These are phyloP conservation scores for Pyralis farinalis DNA, from an alignment of 2,888 invertebrate species.

Conservation along the genomic window DNA sequence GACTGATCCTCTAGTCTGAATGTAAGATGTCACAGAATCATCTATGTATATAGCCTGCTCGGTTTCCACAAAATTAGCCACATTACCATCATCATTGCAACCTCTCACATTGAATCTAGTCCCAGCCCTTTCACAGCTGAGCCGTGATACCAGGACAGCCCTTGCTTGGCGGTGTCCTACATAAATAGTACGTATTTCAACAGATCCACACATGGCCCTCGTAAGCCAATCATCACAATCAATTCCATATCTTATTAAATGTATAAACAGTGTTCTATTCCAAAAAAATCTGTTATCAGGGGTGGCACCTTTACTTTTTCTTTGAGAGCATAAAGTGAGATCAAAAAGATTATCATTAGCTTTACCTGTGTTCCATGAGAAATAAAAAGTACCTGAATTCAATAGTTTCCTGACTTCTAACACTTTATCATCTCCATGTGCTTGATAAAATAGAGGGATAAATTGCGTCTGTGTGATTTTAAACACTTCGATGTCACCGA, in stretches of 20 bases:
- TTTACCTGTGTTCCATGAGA: slow-evolving; percentile 88
- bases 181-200: slow-evolving; percentile 99
- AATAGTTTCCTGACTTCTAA: slow-evolving; percentile 90
- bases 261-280: slow-evolving; percentile 98
- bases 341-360: slow-evolving; percentile 84
- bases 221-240: slow-evolving; percentile 95
- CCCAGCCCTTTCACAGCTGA: slow-evolving; percentile 98
- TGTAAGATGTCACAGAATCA: slow-evolving; percentile 92
- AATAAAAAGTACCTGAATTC: slow-evolving; percentile 99
- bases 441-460: slow-evolving; percentile 90
- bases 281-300: slow-evolving; percentile 99
- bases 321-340: slow-evolving; percentile 96
- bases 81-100: slow-evolving; percentile 99
- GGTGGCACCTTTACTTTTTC: slow-evolving; percentile 87
- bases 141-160: slow-evolving; percentile 96
- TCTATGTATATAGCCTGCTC: slow-evolving; percentile 98
- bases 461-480: slow-evolving; percentile 96
- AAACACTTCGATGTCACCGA: slow-evolving; percentile 96
- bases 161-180: slow-evolving; percentile 96
- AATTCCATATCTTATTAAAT: slow-evolving; percentile 94
- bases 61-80: slow-evolving; percentile 99
- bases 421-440: slow-evolving; percentile 82
- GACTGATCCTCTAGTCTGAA: slow-evolving; percentile 97
- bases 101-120: slow-evolving; percentile 99
- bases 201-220: slow-evolving; percentile 97